phyloP scores from a whole-genome alignment of 2,113 vertebrate genomes.

The Puffinus mauretanicus region DNA sequence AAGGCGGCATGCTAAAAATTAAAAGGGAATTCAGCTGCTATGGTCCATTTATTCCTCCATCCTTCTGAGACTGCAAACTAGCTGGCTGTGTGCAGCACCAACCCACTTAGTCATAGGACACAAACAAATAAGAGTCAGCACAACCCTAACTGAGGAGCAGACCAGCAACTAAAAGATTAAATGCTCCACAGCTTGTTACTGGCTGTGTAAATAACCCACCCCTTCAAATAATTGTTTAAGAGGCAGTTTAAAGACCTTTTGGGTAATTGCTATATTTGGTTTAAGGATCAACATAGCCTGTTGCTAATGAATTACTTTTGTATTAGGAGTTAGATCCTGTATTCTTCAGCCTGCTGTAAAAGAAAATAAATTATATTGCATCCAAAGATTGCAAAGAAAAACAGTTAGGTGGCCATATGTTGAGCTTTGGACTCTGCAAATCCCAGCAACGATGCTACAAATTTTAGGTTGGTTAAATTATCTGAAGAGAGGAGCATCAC shows the following conservation, averaged over 20 bases:
- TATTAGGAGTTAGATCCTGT: not conserved
- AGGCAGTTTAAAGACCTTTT: not conserved
- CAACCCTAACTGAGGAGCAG: not conserved
- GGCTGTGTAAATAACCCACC: not conserved
- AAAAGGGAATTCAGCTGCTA: not conserved
- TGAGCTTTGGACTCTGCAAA: not conserved
- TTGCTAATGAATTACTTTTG: constrained; percentile 2
- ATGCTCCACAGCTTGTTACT: not conserved
- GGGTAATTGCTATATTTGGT: not conserved
- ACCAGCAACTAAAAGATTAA: not conserved
- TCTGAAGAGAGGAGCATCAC: not conserved
- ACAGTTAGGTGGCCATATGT: not conserved
- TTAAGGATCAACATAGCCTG: not conserved
- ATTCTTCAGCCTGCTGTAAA: not conserved
- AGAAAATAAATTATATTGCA: not conserved
- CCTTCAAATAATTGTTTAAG: not conserved
- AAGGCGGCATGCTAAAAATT: not conserved
- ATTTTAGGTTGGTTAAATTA: not conserved
- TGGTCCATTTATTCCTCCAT: not conserved
- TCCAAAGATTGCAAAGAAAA: not conserved
- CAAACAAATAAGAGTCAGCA: not conserved
- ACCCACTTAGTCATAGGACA: not conserved
- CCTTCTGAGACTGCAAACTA: not conserved
- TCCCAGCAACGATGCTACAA: not conserved
- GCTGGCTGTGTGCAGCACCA: not conserved